Percentiles rank a stretch among this genome's conserved stretches.
Evolutionary conservation across 2,888 invertebrate genomes (phyloP).

Genomic region (Eumacrocentrus americanus): DNA sequence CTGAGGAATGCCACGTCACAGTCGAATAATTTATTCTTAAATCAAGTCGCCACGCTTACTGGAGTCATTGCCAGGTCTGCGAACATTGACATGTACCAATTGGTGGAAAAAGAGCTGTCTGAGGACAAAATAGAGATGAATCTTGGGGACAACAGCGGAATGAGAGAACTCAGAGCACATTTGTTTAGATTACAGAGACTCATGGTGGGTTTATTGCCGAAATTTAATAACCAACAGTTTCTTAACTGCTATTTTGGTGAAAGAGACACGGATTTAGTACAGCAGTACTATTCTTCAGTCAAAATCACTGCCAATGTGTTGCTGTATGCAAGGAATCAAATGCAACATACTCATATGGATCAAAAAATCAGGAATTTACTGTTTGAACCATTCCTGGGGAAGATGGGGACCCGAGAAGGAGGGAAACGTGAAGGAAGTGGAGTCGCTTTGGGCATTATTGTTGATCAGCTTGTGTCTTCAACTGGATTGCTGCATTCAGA

Average conservation of each 20-base stretch:
- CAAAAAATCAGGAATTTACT: constrained; percentile 55
- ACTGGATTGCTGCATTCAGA: constrained; percentile 51
- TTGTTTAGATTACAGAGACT: constrained; percentile 74
- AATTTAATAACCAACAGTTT: constrained; percentile 65
- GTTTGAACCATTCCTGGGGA: constrained; percentile 53
- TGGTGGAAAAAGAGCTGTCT: constrained; percentile 55
- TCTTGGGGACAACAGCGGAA: constrained; percentile 50
- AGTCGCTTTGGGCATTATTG: constrained; percentile 52
- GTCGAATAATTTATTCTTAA: constrained; percentile 70
- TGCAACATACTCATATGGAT: constrained; percentile 58
- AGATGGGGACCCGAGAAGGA: constrained; percentile 44
- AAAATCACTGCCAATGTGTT: constrained; percentile 77
- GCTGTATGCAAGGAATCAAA: constrained; percentile 72
- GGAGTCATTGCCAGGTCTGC: constrained; percentile 76
- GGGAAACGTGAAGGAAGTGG: constrained; percentile 47
- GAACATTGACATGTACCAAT: constrained; percentile 61
- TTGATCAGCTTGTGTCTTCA: constrained; percentile 54
- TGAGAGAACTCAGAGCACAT: constrained; percentile 64
- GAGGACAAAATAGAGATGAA: constrained; percentile 43
- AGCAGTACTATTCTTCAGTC: constrained; percentile 49
- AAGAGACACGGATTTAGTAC: constrained; percentile 29
- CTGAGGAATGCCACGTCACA: constrained; percentile 74
- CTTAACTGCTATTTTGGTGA: constrained; percentile 39
- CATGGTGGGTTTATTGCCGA: constrained; percentile 76
- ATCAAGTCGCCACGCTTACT: constrained; percentile 79